Base-by-base conservation (phyloP, 2,797 vertebrate species). In the Cynodonichthys magdalenae region DNA sequence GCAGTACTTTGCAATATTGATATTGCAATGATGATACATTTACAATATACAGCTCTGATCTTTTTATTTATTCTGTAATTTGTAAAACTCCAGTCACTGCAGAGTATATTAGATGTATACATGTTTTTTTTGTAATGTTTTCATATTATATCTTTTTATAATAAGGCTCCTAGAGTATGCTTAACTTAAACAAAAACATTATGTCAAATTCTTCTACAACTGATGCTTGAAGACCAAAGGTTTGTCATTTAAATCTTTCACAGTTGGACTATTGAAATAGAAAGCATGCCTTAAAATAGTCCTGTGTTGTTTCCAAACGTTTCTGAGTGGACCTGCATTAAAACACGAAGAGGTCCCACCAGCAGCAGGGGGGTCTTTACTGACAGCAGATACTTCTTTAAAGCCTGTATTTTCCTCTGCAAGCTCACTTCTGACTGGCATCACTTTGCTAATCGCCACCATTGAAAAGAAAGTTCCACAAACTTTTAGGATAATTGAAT, bases 361-460 rank as follows among this genome's bases (percentile, higher is more conserved):
- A 51, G 69, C 63, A 76, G 71, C 72, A 48, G 44, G 36, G 56
- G 36, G 56, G 50, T 50, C 66, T 71, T 64, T 55, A 53, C 65
- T 79, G 75, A 85, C 77, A 83, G 64, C 53, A 87, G 46, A 68
- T 55, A 64, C 28, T 74, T 69, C 53, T 83, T 79, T 74, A 58
- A 62, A 61, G 62, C 53, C 27, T 74, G 60, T 29, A 14, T 63
- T 68, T 71, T 64, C 62, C 52, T 78, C 54, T 20, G 49, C 58
- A 71, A 53, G 59, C 56, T 82, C 62, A 45, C 57, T 69, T 76
- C 51, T 66, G 10, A 62, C 62, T 63, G 67, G 50, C 64, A 77
- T 31, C 24, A 7, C 55, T 82, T 50, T 7, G 9, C 52, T 81
- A 84, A 85, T 83, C 82, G 64, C 53, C 62, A 46, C 61, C 55